Evolutionary conservation across 2,888 invertebrate genomes (phyloP).

Genomic region (Hypsopygia costalis): DNA sequence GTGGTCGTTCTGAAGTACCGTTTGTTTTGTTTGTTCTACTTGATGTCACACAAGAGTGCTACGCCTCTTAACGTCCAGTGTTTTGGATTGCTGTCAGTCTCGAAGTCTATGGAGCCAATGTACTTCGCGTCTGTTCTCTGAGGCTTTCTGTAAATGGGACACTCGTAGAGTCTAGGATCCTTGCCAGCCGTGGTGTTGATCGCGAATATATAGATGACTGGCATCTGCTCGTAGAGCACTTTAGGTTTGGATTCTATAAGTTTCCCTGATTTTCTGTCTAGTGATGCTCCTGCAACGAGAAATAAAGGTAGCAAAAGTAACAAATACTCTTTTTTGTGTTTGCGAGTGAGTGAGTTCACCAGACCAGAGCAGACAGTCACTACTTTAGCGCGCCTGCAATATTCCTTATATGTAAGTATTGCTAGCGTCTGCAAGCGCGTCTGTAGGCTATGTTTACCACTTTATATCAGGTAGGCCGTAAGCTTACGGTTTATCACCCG

Average conservation of each 20-base stretch:
- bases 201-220: slow-evolving; percentile 97
- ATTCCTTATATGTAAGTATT: too few relatives aligned
- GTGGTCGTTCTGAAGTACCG: too few relatives aligned
- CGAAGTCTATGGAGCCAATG: slow-evolving; percentile 96
- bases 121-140: slow-evolving; percentile 97
- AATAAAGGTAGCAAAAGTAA: slow-evolving; percentile 6
- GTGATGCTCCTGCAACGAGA: slow-evolving; percentile 83
- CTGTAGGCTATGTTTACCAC: too few relatives aligned
- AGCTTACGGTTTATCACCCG: too few relatives aligned
- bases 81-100: slow-evolving; percentile 94
- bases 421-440: too few relatives aligned
- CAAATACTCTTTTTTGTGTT: too few relatives aligned
- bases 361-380: too few relatives aligned
- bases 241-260: slow-evolving; percentile 96
- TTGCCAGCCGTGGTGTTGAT: slow-evolving; percentile 96
- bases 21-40: too few relatives aligned
- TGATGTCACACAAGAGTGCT: slow-evolving; percentile 97
- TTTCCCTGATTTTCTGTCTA: slow-evolving; percentile 93
- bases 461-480: too few relatives aligned
- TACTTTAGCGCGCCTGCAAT: too few relatives aligned
- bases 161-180: slow-evolving; percentile 95
- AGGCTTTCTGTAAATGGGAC: slow-evolving; percentile 97
- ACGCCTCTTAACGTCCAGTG: slow-evolving; percentile 98
- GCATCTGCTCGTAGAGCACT: slow-evolving; percentile 96
- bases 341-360: too few relatives aligned